Conservation (phyloP, 2,797 vertebrate species). For the Paramormyrops hopkinsi region DNA sequence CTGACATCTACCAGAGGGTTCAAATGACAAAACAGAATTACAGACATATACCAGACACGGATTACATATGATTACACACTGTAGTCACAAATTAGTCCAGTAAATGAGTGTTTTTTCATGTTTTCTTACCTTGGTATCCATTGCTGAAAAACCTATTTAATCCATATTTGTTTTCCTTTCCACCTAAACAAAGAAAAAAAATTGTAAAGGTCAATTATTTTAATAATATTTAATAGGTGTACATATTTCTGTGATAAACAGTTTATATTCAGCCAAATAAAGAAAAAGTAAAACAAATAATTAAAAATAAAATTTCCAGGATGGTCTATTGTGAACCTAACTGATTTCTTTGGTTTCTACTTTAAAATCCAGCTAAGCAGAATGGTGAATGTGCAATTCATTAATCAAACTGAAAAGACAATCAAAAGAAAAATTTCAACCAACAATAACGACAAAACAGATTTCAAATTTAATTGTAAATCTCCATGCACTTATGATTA, state of each 20-base stretch:
- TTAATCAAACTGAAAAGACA: background rate
- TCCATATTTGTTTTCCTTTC: slow-evolving; percentile 53
- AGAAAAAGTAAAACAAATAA: background rate
- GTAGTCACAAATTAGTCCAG: slow-evolving; percentile 16
- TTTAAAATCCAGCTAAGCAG: background rate
- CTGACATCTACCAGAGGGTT: background rate
- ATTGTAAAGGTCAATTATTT: background rate
- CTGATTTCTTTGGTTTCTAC: background rate
- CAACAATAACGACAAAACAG: background rate
- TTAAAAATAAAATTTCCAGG: background rate
- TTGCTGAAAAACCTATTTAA: slow-evolving; percentile 65
- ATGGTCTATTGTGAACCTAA: background rate
- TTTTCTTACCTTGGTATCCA: slow-evolving; percentile 56
- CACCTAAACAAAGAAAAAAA: slow-evolving; percentile 40
- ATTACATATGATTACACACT: background rate
- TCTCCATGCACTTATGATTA: background rate
- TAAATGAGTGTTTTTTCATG: background rate
- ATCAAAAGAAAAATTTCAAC: background rate
- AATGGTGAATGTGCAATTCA: background rate
- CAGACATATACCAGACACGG: background rate
- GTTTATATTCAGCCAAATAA: background rate
- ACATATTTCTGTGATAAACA: background rate
- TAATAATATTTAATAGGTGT: background rate
- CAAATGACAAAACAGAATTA: background rate
- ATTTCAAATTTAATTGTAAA: background rate